Base-by-base conservation (phyloP, 1,140 invertebrate genomes). In the Leptinotarsa texana region DNA sequence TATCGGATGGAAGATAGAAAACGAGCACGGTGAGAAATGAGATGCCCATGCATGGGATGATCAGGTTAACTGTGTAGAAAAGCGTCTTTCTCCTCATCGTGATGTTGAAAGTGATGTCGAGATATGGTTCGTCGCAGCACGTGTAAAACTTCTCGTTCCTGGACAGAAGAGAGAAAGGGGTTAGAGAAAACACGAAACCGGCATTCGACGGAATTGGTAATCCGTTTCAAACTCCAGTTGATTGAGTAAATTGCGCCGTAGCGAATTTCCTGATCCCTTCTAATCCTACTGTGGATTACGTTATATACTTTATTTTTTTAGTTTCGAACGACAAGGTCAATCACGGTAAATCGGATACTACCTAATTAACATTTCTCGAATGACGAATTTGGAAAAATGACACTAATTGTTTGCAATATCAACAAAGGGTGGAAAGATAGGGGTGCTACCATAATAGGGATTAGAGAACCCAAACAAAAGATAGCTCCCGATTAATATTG, bases 81-180 rank as follows among this genome's bases (percentile, higher is more conserved):
- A 99, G 89, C 33, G 96, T 98, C 87, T 98, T 98, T 77, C 97
- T 88, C 80, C 98, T 88, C 92, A 99, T 96, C 33, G 97, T 99
- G 76, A 99, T 98, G 87, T 99, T 98, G 88, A 99, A 99, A 51
- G 97, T 99, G 83, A 99, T 98, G 87, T 99, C 97, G 84, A 98
- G 88, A 86, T 96, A 98, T 48, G 95, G 95, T 87, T 97, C 95
- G 85, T 96, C 93, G 86, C 97, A 99, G 87, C 97, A 99, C 70
- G 96, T 97, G 89, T 99, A 98, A 87, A 93, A 96, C 82, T 96
- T 96, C 86, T 96, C 95, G 84, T 96, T 96, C 83, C 95, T 95
- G 88, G 5, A 87, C 33, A 42, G 11, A 42, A 42, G 33, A 42
- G 8, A 42, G 3, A 42, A 42, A 42, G 33, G 33, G 33, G 33